A percentile compares a stretch with the other conserved stretches of the same genome.
phyloP scores from a whole-genome alignment of 2,797 vertebrate genomes.

The Squalus acanthias region DNA sequence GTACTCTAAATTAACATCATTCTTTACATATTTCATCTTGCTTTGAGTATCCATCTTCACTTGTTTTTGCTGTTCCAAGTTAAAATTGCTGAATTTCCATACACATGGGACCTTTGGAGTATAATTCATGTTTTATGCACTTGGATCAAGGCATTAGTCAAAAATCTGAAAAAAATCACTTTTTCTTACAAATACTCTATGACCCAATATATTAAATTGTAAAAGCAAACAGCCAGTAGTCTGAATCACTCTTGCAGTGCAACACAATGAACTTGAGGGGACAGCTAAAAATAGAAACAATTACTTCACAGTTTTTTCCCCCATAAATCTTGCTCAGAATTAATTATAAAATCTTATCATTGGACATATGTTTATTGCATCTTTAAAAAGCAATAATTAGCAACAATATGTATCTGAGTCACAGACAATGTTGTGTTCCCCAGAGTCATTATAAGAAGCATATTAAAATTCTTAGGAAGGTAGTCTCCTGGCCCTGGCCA shows the following conservation, averaged over 20 bases:
- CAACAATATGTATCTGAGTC: neutral
- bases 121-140: neutral
- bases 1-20: neutral
- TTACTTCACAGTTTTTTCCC: neutral
- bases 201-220: neutral
- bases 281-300: constrained; percentile 24
- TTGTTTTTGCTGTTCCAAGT: neutral
- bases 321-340: constrained; percentile 14
- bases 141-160: neutral
- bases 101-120: neutral
- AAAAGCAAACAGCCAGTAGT: neutral
- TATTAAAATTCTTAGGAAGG: neutral
- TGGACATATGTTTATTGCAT: constrained; percentile 1
- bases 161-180: neutral
- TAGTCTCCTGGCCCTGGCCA: neutral
- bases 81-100: neutral
- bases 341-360: constrained; percentile 19
- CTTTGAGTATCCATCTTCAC: too few species aligned
- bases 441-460: neutral
- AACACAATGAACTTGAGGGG: constrained; percentile 14
- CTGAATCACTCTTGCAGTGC: neutral
- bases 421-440: neutral
- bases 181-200: neutral
- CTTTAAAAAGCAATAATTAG: constrained; percentile 22
- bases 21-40: neutral